These are phyloP conservation scores for Brienomyrus longianalis DNA, from an alignment of 2,113 vertebrate genomes.

Conservation along the genomic window DNA sequence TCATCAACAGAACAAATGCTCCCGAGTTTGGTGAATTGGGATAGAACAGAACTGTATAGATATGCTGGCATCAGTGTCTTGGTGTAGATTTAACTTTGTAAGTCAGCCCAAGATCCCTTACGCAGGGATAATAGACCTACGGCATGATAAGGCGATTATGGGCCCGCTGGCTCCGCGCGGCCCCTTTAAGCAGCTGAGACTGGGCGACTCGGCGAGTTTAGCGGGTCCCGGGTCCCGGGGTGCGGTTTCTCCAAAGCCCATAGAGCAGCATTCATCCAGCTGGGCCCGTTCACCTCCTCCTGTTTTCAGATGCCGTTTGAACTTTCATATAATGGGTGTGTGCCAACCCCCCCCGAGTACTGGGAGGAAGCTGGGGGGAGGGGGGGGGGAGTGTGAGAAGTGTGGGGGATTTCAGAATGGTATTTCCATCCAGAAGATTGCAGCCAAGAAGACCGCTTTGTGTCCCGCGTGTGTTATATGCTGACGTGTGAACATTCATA, in stretches of 20 bases:
- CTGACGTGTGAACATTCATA: background rate
- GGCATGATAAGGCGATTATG: constrained; percentile 39
- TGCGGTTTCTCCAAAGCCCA: constrained; percentile 26
- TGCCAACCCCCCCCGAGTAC: constrained; percentile 1
- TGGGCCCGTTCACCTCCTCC: background rate
- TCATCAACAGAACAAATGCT: constrained; percentile 23
- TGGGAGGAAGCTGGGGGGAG: constrained; percentile 13
- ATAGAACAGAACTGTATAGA: constrained; percentile 28
- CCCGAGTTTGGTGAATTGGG: constrained; percentile 31
- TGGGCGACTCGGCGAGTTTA: constrained; percentile 28
- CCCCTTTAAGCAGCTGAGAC: constrained; percentile 12
- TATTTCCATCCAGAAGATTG: background rate
- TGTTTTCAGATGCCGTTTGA: constrained; percentile 19
- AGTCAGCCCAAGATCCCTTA: constrained; percentile 37
- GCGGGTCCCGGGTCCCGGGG: constrained; percentile 22
- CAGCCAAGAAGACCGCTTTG: background rate
- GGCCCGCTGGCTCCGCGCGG: constrained; percentile 11
- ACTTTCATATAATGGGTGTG: constrained; percentile 14
- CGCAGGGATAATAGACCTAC: constrained; percentile 42
- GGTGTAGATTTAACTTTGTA: constrained; percentile 42
- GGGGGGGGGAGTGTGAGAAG: background rate
- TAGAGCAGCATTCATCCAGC: constrained; percentile 27
- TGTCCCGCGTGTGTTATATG: background rate
- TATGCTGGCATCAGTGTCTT: constrained; percentile 39
- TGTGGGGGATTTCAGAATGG: background rate